A percentile compares a stretch with the other conserved stretches of the same genome.
phyloP scores from a whole-genome alignment of 1,140 invertebrate genomes.

The Adoxophyes honmai region DNA sequence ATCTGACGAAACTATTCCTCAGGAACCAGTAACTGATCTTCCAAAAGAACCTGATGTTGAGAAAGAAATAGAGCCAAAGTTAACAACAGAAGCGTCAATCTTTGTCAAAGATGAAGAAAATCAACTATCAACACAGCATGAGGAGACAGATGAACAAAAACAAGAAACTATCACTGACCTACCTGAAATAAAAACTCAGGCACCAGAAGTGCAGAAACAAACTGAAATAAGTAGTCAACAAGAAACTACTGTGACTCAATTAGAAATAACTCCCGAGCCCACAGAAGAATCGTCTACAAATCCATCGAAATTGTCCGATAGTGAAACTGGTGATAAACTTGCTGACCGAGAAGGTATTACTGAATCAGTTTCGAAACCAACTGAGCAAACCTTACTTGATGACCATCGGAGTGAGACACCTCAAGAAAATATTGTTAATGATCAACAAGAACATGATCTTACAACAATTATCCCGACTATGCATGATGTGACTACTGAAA shows the following conservation, averaged over 20 bases:
- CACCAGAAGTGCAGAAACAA: not conserved
- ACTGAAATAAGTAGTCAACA: not conserved
- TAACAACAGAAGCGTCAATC: not conserved
- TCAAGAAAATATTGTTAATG: not conserved
- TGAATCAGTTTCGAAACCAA: conserved; percentile 2
- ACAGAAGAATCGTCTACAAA: not conserved
- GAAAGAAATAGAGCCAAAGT: conserved; percentile 19
- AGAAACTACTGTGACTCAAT: not conserved
- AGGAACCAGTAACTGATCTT: conserved; percentile 17
- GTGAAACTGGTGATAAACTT: conserved; percentile 22
- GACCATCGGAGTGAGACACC: not conserved
- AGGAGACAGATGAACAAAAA: not conserved
- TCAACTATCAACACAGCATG: not conserved
- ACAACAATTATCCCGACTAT: not conserved
- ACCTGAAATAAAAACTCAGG: not conserved
- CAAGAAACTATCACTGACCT: not conserved
- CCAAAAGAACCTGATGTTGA: conserved; percentile 18
- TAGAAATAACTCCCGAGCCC: not conserved
- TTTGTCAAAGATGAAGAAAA: not conserved
- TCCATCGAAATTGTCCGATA: conserved; percentile 9
- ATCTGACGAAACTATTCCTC: conserved; percentile 19
- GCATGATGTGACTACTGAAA: not conserved
- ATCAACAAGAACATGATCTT: not conserved
- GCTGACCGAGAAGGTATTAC: conserved; percentile 17
- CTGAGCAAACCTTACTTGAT: not conserved